Evolutionary conservation across 2,888 invertebrate genomes (phyloP).

Genomic region (Drosophila colorata): DNA sequence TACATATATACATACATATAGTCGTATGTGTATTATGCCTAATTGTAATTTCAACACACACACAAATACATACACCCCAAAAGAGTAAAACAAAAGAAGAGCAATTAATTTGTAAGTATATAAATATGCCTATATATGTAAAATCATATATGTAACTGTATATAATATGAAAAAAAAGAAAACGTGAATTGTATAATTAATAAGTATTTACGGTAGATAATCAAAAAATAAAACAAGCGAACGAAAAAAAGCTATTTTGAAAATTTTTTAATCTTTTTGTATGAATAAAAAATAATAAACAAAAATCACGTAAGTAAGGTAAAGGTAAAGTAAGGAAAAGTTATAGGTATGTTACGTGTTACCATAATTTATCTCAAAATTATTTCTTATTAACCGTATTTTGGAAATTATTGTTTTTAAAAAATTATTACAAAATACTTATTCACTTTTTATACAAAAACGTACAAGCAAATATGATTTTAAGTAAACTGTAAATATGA

Average conservation of each 20-base stretch:
- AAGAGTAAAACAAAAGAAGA: constrained; percentile 25
- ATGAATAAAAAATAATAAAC: no score
- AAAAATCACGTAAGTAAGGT: no score
- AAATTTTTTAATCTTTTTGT: not conserved
- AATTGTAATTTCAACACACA: constrained; percentile 54
- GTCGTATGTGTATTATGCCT: constrained; percentile 44
- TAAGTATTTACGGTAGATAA: constrained; percentile 80
- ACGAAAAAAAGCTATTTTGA: constrained; percentile 5
- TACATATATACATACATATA: constrained; percentile 30
- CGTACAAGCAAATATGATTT: no score
- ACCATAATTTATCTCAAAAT: no score
- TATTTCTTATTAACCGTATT: no score
- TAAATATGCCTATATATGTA: constrained; percentile 67
- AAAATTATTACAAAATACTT: no score
- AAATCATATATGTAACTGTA: constrained; percentile 70
- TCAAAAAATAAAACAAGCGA: constrained; percentile 74
- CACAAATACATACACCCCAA: constrained; percentile 11
- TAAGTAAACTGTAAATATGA: no score
- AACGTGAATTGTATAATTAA: constrained; percentile 58
- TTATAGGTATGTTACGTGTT: no score
- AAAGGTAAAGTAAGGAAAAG: not conserved
- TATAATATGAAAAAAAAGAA: constrained; percentile 52
- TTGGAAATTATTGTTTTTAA: no score
- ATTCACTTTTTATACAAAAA: no score
- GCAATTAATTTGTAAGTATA: constrained; percentile 64